Percentiles rank a stretch among this genome's conserved stretches.
Evolutionary conservation across 2,797 vertebrate genomes (phyloP).

Genomic region (Phrynocephalus vlangalii): DNA sequence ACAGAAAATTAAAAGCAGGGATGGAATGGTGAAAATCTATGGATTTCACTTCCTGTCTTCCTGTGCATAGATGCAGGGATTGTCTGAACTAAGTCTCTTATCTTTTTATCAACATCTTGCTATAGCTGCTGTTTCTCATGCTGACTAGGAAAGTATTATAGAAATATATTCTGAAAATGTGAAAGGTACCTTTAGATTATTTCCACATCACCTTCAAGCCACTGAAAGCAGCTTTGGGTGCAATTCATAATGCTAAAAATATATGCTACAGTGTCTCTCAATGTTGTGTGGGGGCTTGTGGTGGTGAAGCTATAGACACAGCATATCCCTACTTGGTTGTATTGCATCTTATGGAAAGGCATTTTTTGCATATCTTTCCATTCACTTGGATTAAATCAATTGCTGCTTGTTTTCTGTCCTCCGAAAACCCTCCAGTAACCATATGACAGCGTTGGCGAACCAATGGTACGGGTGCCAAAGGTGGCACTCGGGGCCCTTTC

Average conservation of each 20-base stretch:
- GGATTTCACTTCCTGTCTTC: not conserved
- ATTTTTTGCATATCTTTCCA: no score
- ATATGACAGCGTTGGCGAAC: no score
- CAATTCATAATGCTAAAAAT: not conserved
- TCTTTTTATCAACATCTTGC: not conserved
- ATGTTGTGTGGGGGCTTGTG: not conserved
- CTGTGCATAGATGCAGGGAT: not conserved
- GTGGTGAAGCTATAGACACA: not conserved
- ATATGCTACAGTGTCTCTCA: not conserved
- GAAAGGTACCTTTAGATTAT: not conserved
- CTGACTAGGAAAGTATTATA: not conserved
- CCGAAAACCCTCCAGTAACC: not conserved
- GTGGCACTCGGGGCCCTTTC: no score
- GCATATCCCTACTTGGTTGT: not conserved
- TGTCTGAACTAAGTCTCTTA: not conserved
- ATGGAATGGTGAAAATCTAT: no score
- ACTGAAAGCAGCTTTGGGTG: not conserved
- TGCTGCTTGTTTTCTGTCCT: not conserved
- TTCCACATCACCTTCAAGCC: not conserved
- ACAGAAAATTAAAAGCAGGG: not conserved
- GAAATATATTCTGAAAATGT: not conserved
- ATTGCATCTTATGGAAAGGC: not conserved
- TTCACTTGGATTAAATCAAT: not conserved
- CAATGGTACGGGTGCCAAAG: no score
- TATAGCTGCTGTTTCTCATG: not conserved